Conservation (phyloP, 1,140 invertebrate genomes). For the Adelges cooleyi region DNA sequence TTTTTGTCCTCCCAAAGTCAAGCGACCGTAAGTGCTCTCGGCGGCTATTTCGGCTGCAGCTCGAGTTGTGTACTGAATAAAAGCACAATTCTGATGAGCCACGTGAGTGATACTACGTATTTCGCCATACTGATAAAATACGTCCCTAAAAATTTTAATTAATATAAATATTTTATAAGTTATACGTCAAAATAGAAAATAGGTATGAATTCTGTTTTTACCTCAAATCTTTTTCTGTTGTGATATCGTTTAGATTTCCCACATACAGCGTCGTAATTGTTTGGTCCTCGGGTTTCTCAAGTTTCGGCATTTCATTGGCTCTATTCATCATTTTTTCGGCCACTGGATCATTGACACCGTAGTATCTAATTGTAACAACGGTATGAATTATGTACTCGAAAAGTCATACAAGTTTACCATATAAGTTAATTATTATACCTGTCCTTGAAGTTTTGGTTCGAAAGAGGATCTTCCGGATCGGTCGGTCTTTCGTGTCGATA, state of each 20-base stretch:
- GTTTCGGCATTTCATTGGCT: constrained; percentile 83
- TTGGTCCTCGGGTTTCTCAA: constrained; percentile 91
- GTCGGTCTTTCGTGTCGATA: constrained; percentile 98
- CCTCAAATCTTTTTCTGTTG: constrained; percentile 82
- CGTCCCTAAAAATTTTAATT: constrained; percentile 46
- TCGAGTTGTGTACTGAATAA: constrained; percentile 90
- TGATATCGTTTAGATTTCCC: constrained; percentile 77
- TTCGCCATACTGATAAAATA: constrained; percentile 99
- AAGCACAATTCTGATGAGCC: constrained; percentile 89
- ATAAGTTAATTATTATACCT: constrained; percentile 36
- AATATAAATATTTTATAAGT: constrained; percentile 25
- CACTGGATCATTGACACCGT: constrained; percentile 97
- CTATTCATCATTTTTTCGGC: constrained; percentile 93
- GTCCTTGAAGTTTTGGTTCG: constrained; percentile 99
- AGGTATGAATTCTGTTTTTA: constrained; percentile 36
- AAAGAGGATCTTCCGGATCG: constrained; percentile 97
- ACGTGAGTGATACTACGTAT: constrained; percentile 87
- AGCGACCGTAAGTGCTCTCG: constrained; percentile 92
- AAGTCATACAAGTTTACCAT: no score
- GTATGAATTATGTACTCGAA: no score
- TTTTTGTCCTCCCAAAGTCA: constrained; percentile 73
- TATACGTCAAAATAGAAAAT: no score
- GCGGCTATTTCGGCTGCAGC: constrained; percentile 83
- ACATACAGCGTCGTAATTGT: constrained; percentile 94
- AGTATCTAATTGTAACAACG: constrained; percentile 55